Percentiles rank a stretch among this genome's conserved stretches.
These are phyloP conservation scores for Pachliopta kotzebuea DNA, from an alignment of 2,888 invertebrate genomes.

Conservation along the genomic window DNA sequence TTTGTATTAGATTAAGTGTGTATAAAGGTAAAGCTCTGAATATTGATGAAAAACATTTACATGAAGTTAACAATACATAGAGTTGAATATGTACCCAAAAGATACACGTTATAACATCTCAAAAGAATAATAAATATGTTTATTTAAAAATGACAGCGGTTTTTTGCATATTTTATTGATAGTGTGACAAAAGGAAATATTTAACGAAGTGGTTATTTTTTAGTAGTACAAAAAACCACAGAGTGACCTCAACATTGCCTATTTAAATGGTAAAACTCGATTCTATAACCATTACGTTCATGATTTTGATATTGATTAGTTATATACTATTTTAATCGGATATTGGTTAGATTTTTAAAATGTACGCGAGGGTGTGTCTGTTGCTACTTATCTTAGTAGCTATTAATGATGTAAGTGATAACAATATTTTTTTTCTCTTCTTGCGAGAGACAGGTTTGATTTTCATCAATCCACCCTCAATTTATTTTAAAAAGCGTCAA, in stretches of 20 bases:
- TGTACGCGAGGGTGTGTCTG: neutral
- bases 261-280: conserved; percentile 5
- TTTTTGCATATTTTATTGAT: conserved; percentile 2
- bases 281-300: conserved; percentile 1
- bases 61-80: neutral
- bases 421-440: neutral
- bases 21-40: too few relatives aligned
- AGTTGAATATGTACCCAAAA: neutral
- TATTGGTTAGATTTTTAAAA: neutral
- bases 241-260: conserved; percentile 6
- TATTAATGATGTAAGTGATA: conserved; percentile 1
- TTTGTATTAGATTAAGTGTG: too few relatives aligned
- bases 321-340: neutral
- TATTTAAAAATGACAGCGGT: neutral
- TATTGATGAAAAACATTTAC: too few relatives aligned
- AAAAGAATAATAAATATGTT: neutral
- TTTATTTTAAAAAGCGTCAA: neutral
- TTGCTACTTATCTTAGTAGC: conserved; percentile 1
- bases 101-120: neutral
- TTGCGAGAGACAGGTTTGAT: neutral
- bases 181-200: conserved; percentile 5
- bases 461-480: neutral
- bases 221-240: conserved; percentile 4
- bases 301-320: neutral
- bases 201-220: conserved; percentile 5